Conservation (phyloP, 2,888 invertebrate genomes). For the Branchinecta sandiegonensis region DNA sequence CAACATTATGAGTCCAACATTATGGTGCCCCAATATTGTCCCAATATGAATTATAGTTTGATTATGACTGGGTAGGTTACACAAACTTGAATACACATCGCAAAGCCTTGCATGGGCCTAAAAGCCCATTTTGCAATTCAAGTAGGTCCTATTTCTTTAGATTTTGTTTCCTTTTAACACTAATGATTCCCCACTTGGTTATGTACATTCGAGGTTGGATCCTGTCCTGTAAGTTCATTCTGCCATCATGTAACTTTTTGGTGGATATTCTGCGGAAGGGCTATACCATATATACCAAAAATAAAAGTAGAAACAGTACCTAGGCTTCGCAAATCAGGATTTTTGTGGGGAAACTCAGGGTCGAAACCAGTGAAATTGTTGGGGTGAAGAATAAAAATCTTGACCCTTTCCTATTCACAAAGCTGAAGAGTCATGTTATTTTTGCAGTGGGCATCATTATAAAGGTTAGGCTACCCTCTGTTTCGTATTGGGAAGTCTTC, state of each 20-base stretch:
- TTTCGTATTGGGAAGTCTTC: slow-evolving; percentile 3
- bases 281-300: background rate
- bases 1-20: slow-evolving; percentile 1
- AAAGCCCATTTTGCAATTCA: background rate
- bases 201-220: slow-evolving; percentile 10
- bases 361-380: no score
- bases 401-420: background rate
- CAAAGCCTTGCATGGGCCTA: background rate
- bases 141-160: background rate
- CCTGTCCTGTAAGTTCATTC: slow-evolving; percentile 7
- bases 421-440: slow-evolving; percentile 10
- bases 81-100: background rate
- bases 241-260: slow-evolving; percentile 2
- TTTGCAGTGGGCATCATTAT: slow-evolving; percentile 2
- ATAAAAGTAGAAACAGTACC: slow-evolving; percentile 5
- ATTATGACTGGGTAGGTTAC: background rate
- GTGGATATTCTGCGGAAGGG: slow-evolving; percentile 3
- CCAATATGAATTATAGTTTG: background rate
- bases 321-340: slow-evolving; percentile 4
- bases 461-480: background rate
- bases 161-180: slow-evolving; percentile 6
- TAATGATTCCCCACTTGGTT: background rate
- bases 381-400: no score
- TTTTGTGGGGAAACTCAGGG: slow-evolving; percentile 11
- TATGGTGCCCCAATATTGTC: slow-evolving; percentile 2